phyloP scores from a whole-genome alignment of 2,888 invertebrate species.

The Mamestra brassicae region DNA sequence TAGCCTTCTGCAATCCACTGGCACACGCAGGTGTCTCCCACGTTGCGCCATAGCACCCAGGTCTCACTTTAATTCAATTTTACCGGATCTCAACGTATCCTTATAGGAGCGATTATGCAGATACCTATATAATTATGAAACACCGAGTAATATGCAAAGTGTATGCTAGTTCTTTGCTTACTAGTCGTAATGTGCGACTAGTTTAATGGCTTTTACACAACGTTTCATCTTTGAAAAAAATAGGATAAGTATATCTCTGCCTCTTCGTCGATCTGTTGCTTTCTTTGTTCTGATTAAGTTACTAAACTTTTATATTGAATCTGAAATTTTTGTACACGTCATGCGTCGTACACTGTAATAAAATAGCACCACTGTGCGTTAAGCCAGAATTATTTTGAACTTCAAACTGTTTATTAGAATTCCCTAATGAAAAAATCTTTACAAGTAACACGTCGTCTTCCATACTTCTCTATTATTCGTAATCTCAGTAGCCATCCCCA shows the following conservation, averaged over 20 bases:
- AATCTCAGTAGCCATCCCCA: too few species aligned
- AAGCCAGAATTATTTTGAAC: too few species aligned
- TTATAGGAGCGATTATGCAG: slow-evolving; percentile 50
- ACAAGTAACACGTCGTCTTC: too few species aligned
- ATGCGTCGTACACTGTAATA: too few species aligned
- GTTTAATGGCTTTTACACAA: not conserved
- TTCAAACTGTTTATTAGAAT: too few species aligned
- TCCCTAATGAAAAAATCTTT: too few species aligned
- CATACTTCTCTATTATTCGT: too few species aligned
- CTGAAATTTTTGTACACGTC: too few species aligned
- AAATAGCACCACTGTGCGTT: too few species aligned
- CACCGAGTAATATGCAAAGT: slow-evolving; percentile 40
- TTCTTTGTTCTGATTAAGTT: too few species aligned
- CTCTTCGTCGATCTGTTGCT: too few species aligned
- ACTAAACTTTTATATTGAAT: too few species aligned
- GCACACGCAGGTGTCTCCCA: not conserved
- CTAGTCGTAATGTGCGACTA: slow-evolving; percentile 2
- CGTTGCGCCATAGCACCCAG: slow-evolving; percentile 31
- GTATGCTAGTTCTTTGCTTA: slow-evolving; percentile 14
- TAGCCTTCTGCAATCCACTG: not conserved
- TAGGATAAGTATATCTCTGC: not conserved
- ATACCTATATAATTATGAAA: slow-evolving; percentile 43
- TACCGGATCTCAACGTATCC: slow-evolving; percentile 47
- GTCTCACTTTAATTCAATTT: slow-evolving; percentile 53
- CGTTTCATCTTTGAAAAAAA: not conserved